Evolutionary conservation across 2,888 invertebrate species (phyloP).

Genomic region (Papilio gigon): DNA sequence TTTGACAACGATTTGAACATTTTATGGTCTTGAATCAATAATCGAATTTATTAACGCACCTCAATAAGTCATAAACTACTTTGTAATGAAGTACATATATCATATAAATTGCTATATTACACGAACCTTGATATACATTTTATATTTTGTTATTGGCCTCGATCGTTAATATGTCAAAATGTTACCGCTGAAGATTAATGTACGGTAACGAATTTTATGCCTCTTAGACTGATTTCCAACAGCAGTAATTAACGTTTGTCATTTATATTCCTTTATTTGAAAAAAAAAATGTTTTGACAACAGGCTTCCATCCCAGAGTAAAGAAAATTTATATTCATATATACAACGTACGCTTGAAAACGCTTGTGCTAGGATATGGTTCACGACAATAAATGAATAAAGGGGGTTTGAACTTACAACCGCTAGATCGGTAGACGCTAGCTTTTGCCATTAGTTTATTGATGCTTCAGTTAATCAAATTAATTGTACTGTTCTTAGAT

Average conservation of each 20-base stretch:
- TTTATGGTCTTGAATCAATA: neutral
- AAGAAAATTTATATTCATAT: too few species aligned
- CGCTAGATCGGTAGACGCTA: too few species aligned
- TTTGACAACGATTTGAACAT: neutral
- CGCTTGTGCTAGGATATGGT: too few species aligned
- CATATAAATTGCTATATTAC: constrained; percentile 28
- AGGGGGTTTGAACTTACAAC: too few species aligned
- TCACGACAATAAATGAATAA: too few species aligned
- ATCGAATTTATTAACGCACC: constrained; percentile 1
- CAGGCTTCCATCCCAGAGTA: too few species aligned
- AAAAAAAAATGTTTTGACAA: too few species aligned
- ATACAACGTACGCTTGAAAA: too few species aligned
- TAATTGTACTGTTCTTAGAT: constrained; percentile 85
- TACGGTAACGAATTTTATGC: constrained; percentile 26
- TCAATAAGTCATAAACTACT: constrained; percentile 12
- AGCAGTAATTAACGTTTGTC: too few species aligned
- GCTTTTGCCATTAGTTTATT: too few species aligned
- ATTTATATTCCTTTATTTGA: too few species aligned
- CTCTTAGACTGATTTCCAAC: neutral
- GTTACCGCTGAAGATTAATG: constrained; percentile 34
- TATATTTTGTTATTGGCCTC: constrained; percentile 45
- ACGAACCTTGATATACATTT: constrained; percentile 46
- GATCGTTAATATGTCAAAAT: constrained; percentile 40
- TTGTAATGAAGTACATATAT: constrained; percentile 19
- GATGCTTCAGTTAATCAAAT: too few species aligned